Conservation (phyloP, 2,797 vertebrate genomes). For the Stomatorhinus walkeri region DNA sequence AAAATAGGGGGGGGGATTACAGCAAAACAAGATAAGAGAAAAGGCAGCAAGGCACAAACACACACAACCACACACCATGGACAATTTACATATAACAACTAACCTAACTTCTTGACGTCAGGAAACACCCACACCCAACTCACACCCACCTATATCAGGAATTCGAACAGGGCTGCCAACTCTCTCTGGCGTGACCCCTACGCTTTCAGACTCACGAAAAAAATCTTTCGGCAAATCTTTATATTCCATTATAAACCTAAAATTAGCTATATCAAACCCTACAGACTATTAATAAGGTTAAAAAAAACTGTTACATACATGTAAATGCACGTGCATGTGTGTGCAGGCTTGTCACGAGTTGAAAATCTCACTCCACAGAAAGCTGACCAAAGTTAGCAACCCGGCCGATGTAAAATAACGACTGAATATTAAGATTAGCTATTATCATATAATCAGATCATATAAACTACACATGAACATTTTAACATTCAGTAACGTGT, state of each 20-base stretch:
- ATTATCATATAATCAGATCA: neutral
- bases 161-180: neutral
- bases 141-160: neutral
- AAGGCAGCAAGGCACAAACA: neutral
- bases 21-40: neutral
- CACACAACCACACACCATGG: neutral
- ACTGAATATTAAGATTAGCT: neutral
- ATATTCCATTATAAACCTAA: neutral
- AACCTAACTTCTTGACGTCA: neutral
- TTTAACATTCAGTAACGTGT: neutral
- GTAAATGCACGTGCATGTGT: neutral
- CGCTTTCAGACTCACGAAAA: neutral
- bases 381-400: neutral
- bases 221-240: neutral
- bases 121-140: neutral
- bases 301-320: neutral
- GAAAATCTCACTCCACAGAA: neutral
- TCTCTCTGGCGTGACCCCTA: neutral
- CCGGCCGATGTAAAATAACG: neutral
- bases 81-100: neutral
- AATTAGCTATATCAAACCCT: neutral
- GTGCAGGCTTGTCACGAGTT: neutral
- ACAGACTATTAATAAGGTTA: neutral
- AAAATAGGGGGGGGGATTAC: neutral
- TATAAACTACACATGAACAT: neutral